Evolutionary conservation across 2,797 vertebrate species (phyloP).

Genomic region (Danio choprae): DNA sequence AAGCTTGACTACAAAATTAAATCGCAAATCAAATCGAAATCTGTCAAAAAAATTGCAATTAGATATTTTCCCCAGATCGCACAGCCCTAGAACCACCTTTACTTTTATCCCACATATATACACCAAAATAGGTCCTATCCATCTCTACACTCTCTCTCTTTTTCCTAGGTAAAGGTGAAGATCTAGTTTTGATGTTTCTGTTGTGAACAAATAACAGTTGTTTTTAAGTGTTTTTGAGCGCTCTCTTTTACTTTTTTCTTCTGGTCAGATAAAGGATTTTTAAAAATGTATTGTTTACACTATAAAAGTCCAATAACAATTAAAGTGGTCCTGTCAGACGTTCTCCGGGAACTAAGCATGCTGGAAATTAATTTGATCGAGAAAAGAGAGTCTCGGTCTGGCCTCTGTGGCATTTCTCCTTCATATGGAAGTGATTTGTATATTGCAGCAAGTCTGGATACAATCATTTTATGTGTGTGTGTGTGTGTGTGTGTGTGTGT

Average conservation of each 20-base stretch:
- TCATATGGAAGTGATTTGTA: slow-evolving; percentile 59
- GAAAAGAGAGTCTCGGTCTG: slow-evolving; percentile 14
- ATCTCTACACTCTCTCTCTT: neutral
- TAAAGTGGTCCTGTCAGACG: slow-evolving; percentile 2
- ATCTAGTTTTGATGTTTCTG: neutral
- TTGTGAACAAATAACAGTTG: neutral
- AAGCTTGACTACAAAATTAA: too few species aligned
- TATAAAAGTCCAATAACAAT: slow-evolving; percentile 30
- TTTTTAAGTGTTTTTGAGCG: neutral
- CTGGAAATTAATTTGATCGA: slow-evolving; percentile 34
- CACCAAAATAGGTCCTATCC: neutral
- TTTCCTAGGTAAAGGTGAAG: neutral
- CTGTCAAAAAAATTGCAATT: too few species aligned
- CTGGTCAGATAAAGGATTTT: neutral
- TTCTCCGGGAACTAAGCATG: slow-evolving; percentile 27
- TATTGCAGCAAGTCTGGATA: slow-evolving; percentile 39
- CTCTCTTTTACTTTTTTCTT: neutral
- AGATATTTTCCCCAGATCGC: too few species aligned
- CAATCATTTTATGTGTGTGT: slow-evolving; percentile 18
- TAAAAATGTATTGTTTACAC: slow-evolving; percentile 26
- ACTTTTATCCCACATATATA: neutral
- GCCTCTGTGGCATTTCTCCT: slow-evolving; percentile 23
- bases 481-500: too few species aligned
- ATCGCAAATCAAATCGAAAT: too few species aligned
- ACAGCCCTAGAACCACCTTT: too few species aligned